Evolutionary conservation across 2,113 vertebrate genomes (phyloP).

Genomic region (Callipepla squamata): DNA sequence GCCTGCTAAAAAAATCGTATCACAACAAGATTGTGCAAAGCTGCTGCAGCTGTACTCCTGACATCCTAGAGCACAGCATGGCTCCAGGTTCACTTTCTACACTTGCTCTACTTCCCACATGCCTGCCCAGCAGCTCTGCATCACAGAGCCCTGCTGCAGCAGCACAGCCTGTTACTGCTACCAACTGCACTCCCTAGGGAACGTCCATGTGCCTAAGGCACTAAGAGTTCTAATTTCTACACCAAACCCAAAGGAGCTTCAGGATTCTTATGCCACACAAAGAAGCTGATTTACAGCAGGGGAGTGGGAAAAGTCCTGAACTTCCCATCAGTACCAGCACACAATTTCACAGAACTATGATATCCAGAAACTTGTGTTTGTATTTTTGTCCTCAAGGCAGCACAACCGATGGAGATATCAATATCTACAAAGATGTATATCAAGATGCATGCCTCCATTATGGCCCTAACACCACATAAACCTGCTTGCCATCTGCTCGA

Average conservation of each 20-base stretch:
- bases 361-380: fast-evolving
- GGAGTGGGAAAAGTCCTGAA: fast-evolving
- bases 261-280: background rate
- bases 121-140: background rate
- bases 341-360: background rate
- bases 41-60: fast-evolving
- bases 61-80: background rate
- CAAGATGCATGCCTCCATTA: fast-evolving
- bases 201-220: background rate
- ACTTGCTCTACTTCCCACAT: fast-evolving
- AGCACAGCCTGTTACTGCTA: background rate
- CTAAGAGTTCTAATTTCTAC: background rate
- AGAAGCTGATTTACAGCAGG: background rate
- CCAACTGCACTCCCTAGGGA: background rate
- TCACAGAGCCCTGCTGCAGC: background rate
- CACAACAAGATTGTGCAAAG: background rate
- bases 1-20: background rate
- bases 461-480: background rate
- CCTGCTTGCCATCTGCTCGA: fast-evolving
- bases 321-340: fast-evolving
- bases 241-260: conserved; percentile 29
- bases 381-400: background rate
- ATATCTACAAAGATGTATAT: background rate
- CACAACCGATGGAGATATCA: background rate
- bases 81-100: background rate